phyloP scores from a whole-genome alignment of 2,888 invertebrate genomes.

The Trachelus tabidus region DNA sequence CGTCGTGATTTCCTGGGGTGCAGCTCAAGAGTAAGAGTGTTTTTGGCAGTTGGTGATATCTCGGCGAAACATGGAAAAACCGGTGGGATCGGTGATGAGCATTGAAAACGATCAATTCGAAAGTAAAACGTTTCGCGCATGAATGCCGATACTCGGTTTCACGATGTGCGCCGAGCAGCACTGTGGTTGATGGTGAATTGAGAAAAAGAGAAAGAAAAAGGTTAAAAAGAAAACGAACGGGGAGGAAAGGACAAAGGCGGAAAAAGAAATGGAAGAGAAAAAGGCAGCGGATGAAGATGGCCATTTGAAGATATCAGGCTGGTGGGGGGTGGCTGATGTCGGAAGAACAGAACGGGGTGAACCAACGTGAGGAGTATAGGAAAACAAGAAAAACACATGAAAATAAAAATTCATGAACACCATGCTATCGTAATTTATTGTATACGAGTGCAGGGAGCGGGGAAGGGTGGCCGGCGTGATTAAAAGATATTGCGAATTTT shows the following conservation, averaged over 20 bases:
- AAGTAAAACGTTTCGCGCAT: neutral
- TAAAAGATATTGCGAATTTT: neutral
- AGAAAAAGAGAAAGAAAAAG: neutral
- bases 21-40: neutral
- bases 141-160: neutral
- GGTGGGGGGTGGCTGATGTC: no score
- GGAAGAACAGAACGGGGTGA: neutral
- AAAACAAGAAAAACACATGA: slow-evolving; percentile 14
- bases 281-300: neutral
- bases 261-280: neutral
- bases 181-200: neutral
- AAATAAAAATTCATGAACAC: neutral
- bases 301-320: neutral
- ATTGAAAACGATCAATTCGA: neutral
- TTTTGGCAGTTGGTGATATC: neutral
- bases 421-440: slow-evolving; percentile 3
- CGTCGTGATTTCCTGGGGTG: neutral
- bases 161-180: neutral
- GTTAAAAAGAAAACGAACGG: neutral
- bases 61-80: neutral
- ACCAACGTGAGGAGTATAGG: slow-evolving; percentile 8
- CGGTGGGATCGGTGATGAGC: neutral
- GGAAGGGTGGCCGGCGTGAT: neutral
- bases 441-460: neutral
- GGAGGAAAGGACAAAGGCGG: neutral